Percentiles rank a stretch among this genome's conserved stretches.
phyloP scores from a whole-genome alignment of 2,113 vertebrate genomes.

The Microcebus griseorufus region DNA sequence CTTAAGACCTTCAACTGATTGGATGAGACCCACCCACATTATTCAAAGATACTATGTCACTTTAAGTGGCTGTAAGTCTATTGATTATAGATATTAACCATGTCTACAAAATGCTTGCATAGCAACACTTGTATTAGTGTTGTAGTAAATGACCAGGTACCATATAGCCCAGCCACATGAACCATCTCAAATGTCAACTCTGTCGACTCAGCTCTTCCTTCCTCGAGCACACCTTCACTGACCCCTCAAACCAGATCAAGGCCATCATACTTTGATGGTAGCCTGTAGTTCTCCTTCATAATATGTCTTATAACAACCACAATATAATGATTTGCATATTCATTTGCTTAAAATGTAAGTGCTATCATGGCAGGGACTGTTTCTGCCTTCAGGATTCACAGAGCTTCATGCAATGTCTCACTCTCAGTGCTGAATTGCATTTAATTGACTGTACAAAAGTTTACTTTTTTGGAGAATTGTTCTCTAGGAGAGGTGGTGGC shows the following conservation, averaged over 20 bases:
- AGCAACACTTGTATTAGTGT: not conserved
- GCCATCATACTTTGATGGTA: not conserved
- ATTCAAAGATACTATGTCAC: not conserved
- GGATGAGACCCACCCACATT: not conserved
- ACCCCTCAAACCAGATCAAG: not conserved
- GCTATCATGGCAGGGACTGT: not conserved
- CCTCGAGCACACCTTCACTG: not conserved
- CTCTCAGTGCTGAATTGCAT: not conserved
- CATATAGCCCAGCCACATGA: not conserved
- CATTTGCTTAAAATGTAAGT: not conserved
- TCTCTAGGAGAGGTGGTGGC: too few species aligned
- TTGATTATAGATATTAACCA: not conserved
- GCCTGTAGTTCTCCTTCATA: not conserved
- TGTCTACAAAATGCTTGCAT: not conserved
- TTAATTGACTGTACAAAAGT: not conserved
- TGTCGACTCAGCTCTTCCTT: not conserved
- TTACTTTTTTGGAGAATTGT: not conserved
- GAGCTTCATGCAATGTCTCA: rapidly evolving
- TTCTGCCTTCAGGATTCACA: not conserved
- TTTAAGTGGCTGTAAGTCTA: too few species aligned
- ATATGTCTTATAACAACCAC: not conserved
- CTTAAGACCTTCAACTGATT: not conserved
- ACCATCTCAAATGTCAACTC: not conserved
- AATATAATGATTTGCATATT: not conserved
- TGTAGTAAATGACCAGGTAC: not conserved